Evolutionary conservation across 2,797 vertebrate genomes (phyloP).

Genomic region (Lagodon rhomboides): DNA sequence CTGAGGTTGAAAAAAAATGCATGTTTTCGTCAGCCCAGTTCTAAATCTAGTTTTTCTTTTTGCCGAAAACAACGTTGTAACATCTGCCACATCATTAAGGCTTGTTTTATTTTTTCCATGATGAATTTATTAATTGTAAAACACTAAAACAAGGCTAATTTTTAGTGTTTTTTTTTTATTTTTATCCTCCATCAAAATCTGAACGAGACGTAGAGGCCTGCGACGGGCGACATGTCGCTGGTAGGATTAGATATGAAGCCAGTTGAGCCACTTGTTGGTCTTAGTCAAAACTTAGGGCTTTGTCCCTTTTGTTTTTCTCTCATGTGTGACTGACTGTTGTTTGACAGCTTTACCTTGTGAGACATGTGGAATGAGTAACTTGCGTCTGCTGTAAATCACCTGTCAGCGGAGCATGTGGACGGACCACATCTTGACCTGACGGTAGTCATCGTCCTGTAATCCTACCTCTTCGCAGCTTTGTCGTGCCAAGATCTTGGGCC

Average conservation of each 20-base stretch:
- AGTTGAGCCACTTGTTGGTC: constrained; percentile 24
- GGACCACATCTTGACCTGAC: background rate
- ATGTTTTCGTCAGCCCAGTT: background rate
- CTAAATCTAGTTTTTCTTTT: no score
- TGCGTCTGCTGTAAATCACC: background rate
- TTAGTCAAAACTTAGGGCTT: background rate
- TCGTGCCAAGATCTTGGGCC: no score
- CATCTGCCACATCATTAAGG: background rate
- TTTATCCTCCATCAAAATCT: background rate
- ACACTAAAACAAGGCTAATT: background rate
- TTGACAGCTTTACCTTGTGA: background rate
- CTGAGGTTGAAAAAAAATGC: background rate
- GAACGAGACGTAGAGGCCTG: background rate
- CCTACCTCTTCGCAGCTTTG: background rate
- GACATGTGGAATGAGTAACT: constrained; percentile 39
- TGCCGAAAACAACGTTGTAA: background rate
- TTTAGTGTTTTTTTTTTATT: background rate
- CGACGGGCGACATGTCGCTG: background rate
- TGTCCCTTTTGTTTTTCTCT: constrained; percentile 26
- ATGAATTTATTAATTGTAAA: background rate
- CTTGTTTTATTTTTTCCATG: background rate
- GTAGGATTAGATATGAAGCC: background rate
- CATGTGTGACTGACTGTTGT: background rate
- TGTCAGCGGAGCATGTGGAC: background rate
- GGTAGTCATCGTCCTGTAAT: background rate